A percentile compares a stretch with the other conserved stretches of the same genome.
Conservation (phyloP, 2,113 vertebrate species). For the Ploceus nigricollis region DNA sequence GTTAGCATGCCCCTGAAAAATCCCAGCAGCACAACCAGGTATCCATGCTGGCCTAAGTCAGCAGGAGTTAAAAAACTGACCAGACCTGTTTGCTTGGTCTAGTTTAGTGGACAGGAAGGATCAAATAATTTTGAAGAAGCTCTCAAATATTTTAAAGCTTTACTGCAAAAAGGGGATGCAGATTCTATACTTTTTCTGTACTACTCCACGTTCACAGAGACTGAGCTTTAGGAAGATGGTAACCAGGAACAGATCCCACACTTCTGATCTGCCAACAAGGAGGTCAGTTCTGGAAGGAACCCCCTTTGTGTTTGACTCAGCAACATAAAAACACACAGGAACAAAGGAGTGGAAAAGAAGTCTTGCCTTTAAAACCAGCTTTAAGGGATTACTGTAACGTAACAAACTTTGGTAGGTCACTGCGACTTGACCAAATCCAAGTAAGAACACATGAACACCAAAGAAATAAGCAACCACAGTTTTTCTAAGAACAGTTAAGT, state of each 20-base stretch:
- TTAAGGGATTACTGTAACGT: background rate
- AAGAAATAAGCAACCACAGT: background rate
- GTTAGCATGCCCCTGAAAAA: background rate
- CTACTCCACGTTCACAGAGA: background rate
- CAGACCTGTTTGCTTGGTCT: background rate
- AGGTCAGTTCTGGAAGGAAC: background rate
- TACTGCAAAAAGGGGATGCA: background rate
- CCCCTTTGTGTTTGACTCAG: background rate
- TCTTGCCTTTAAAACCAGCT: background rate
- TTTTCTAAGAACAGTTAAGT: background rate
- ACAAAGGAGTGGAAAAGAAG: background rate
- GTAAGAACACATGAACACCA: background rate
- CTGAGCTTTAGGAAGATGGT: background rate
- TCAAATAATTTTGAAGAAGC: background rate
- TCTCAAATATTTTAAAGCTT: background rate
- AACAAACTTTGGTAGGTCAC: background rate
- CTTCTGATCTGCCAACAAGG: background rate
- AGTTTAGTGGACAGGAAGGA: background rate
- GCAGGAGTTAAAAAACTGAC: background rate
- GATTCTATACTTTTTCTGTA: background rate
- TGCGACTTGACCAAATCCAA: background rate
- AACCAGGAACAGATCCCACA: background rate
- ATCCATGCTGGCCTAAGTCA: background rate
- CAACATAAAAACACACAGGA: background rate
- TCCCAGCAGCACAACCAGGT: background rate